Evolutionary conservation across 1,140 invertebrate species (phyloP).

Genomic region (Lysiphlebus fabarum): DNA sequence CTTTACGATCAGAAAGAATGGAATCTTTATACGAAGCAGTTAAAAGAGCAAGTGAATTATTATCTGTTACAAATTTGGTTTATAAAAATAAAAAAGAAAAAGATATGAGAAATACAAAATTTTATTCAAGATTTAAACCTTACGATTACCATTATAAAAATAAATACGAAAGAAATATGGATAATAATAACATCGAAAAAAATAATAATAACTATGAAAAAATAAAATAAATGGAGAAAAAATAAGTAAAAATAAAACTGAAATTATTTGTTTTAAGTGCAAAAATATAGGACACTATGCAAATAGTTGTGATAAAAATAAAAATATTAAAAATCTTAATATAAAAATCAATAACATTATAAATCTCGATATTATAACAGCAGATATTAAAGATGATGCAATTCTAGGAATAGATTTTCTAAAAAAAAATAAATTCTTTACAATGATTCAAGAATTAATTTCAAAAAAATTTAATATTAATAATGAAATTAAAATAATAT

Average conservation of each 20-base stretch:
- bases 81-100: too few relatives aligned
- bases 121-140: too few relatives aligned
- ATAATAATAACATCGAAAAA: not conserved
- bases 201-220: too few relatives aligned
- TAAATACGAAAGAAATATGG: not conserved
- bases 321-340: not conserved
- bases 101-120: too few relatives aligned
- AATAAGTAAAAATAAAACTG: not conserved
- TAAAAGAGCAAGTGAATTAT: slow-evolving; percentile 1
- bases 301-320: not conserved
- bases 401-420: slow-evolving; percentile 14
- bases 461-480: slow-evolving; percentile 2
- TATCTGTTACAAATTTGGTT: not conserved
- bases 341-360: too few relatives aligned
- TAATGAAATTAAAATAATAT: not conserved
- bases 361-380: not conserved
- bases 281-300: slow-evolving; percentile 3
- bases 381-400: slow-evolving; percentile 7
- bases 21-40: slow-evolving; percentile 9
- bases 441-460: not conserved
- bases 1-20: slow-evolving; percentile 1
- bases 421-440: not conserved
- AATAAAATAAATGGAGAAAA: not conserved
- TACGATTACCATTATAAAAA: not conserved
- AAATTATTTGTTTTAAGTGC: slow-evolving; percentile 6